Conservation (phyloP, 1,140 invertebrate species). For the Atta colombica region DNA sequence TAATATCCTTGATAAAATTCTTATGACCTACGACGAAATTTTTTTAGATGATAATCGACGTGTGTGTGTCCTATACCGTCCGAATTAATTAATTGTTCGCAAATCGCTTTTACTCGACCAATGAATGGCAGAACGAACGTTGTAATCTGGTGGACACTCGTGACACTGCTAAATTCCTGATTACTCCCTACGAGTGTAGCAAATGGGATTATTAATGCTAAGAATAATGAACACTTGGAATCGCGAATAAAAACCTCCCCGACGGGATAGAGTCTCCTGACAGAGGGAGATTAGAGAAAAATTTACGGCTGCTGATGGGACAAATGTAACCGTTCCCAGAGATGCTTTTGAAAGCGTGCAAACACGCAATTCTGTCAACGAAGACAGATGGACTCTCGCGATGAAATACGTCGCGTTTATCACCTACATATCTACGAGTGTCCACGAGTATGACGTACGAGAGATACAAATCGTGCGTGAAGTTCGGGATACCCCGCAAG, state of each 20-base stretch:
- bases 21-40: slow-evolving; percentile 38
- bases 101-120: slow-evolving; percentile 20
- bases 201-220: slow-evolving; percentile 50
- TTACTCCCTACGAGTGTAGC: slow-evolving; percentile 43
- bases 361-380: background rate
- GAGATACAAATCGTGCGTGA: slow-evolving; percentile 1
- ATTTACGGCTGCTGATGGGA: background rate
- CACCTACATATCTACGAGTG: slow-evolving; percentile 30
- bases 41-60: slow-evolving; percentile 17
- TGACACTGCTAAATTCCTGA: slow-evolving; percentile 21
- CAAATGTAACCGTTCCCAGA: background rate
- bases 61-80: background rate
- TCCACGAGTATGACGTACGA: slow-evolving; percentile 35
- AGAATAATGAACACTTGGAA: slow-evolving; percentile 62
- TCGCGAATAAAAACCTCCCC: slow-evolving; percentile 26
- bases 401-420: background rate
- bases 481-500: slow-evolving; percentile 48
- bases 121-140: slow-evolving; percentile 14
- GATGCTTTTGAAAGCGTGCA: slow-evolving; percentile 17
- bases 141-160: slow-evolving; percentile 20
- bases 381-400: background rate
- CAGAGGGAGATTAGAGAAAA: slow-evolving; percentile 29
- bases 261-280: background rate
- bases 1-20: slow-evolving; percentile 34
- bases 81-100: slow-evolving; percentile 31